phyloP scores from a whole-genome alignment of 2,113 vertebrate species.

The human (Homo sapiens) region GRCh38 chr15:63498001-63498500 shows the following conservation, averaged over 20 bases:
- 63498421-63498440: neutral
- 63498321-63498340: neutral
- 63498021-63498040: neutral
- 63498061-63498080: neutral
- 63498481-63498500: neutral
- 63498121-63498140: conserved; percentile 22
- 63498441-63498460: neutral
- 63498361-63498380: neutral
- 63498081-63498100: neutral
- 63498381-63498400: neutral
- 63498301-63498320: neutral
- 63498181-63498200: neutral
- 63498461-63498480: neutral
- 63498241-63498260: neutral
- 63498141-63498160: neutral
- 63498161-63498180: neutral
- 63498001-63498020: conserved; percentile 3
- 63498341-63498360: neutral
- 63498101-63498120: neutral
- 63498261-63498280: neutral
- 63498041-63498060: neutral
- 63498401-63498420: neutral
- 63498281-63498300: neutral
- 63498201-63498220: neutral
- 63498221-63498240: neutral